Base-by-base conservation (phyloP, 2,113 vertebrate genomes). In the Cinclus mexicanus region DNA sequence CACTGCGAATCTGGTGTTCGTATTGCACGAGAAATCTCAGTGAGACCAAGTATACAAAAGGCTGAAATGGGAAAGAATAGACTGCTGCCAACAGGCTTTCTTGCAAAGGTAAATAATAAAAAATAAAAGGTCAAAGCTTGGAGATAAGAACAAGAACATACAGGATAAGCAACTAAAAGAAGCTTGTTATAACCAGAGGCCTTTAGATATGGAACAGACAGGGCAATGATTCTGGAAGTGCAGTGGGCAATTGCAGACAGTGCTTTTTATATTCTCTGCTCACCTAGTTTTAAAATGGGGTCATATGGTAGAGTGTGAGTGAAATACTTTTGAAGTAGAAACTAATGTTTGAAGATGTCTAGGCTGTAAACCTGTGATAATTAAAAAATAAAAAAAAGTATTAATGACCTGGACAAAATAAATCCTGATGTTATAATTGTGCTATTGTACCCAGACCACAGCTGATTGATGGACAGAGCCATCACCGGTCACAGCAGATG, bases 91-190 rank as follows among this genome's bases (percentile, higher is more conserved):
- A 37, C n/a, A 76, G 81, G 37, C 57, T 83, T 83, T 95, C 87
- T 91, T 92, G 83, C 35, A 88, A 64, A 84, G 69, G 86, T 79
- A 93, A 94, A 90, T 87, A 93, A 50, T 87, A 42, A 88, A 88
- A 92, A 76, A 81, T 49, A 57, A 87, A 94, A 93, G 90, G 80
- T 83, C 88, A 91, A 46, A 89, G 52, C 74, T 65, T 81, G 61
- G 85, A 68, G 80, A 68, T 84, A 61, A 82, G 77, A 81, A 85
- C 25, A 81, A 65, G 70, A 94, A 75, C 3, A 2, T 84, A 83
- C 29, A 92, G 53, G 26, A 81, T 81, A 82, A 81, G 79, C 31
- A 68, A 81, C 37, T 56, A 25, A 84, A 89, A 88, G 22, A 55
- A 71, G 89, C 52, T 65, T 77, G 56, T 84, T 86, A 22, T 91